Conservation (phyloP, 2,113 vertebrate genomes). For the Platichthys flesus region DNA sequence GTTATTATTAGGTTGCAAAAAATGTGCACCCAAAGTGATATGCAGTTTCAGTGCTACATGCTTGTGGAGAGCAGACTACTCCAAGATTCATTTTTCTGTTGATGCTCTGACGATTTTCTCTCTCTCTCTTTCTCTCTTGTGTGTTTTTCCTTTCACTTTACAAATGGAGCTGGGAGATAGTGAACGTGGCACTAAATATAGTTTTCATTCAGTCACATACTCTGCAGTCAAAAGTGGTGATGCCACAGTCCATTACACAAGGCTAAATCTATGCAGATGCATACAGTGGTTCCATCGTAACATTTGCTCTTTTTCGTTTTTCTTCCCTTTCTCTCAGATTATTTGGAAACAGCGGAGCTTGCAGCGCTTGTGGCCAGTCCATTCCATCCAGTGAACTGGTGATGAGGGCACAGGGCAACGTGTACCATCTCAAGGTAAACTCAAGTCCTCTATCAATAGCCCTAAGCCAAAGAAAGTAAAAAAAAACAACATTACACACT, state of each 20-base stretch:
- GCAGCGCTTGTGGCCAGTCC: slow-evolving; percentile 98
- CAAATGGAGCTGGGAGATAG: slow-evolving; percentile 36
- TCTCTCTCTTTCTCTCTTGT: slow-evolving; percentile 39
- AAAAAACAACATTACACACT: background rate
- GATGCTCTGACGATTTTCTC: slow-evolving; percentile 59
- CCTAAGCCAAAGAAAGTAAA: background rate
- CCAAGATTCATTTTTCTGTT: slow-evolving; percentile 56
- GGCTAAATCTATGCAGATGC: slow-evolving; percentile 17
- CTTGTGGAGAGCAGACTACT: slow-evolving; percentile 53
- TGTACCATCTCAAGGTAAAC: slow-evolving; percentile 99
- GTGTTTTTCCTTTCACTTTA: slow-evolving; percentile 42
- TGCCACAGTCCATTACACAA: slow-evolving; percentile 33
- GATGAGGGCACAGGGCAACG: slow-evolving; percentile 99
- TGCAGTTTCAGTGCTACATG: slow-evolving; percentile 61
- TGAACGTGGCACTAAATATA: slow-evolving; percentile 23
- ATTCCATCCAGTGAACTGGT: slow-evolving; percentile 98
- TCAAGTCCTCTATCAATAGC: background rate
- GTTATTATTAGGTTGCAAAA: slow-evolving; percentile 98
- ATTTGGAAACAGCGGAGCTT: slow-evolving; percentile 98
- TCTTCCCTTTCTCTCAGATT: slow-evolving; percentile 83
- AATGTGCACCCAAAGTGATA: slow-evolving; percentile 73
- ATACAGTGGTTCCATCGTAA: slow-evolving; percentile 28
- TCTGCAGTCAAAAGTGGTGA: slow-evolving; percentile 26
- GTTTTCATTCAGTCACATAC: slow-evolving; percentile 36
- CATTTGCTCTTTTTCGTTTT: background rate